Base-by-base conservation (phyloP, 2,113 vertebrate genomes). In the Hypomesus transpacificus region DNA sequence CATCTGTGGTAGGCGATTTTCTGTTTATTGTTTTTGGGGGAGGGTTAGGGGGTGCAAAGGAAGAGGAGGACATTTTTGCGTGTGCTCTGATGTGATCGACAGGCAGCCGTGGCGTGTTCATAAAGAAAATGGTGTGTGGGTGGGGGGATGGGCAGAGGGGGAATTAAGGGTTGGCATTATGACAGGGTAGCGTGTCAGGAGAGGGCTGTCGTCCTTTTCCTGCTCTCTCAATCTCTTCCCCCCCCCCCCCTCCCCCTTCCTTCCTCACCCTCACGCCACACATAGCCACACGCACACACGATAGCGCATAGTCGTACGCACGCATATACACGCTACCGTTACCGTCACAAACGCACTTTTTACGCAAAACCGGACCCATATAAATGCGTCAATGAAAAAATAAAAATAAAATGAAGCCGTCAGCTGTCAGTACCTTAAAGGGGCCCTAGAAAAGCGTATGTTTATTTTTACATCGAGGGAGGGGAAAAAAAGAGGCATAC, bases 391-490 rank as follows among this genome's bases (percentile, higher is more conserved):
- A 50, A 65, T 46, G 9, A 13, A 46, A 7, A 8, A 46, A 5
- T 1, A 9, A 65, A 50, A 65, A 26, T 26, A 26, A 28, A 65
- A 46, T 4, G 13, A 65, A 82, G 77, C 77, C 66, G 68, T 79
- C 69, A 66, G 81, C 82, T 80, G 62, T 68, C 78, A 79, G 75
- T 87, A 77, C 85, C 82, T 91, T 87, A 80, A 84, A 85, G 86
- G 86, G 86, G 88, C 83, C 90, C 87, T 88, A 86, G 80, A 87
- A 91, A 88, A 91, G 87, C 85, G 86, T 85, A 86, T 90, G 89
- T 92, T 91, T 92, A 91, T 92, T 92, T 91, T 91, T 90, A 90
- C 90, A 85, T 84, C 87, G 75, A 75, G 75, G 56, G 63, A 60
- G 73, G 80, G 77, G 83, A 34, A 59, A 65, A 24, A 69, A 46